Evolutionary conservation across 1,140 invertebrate species (phyloP).

Genomic region (Palaemon carinicauda): DNA sequence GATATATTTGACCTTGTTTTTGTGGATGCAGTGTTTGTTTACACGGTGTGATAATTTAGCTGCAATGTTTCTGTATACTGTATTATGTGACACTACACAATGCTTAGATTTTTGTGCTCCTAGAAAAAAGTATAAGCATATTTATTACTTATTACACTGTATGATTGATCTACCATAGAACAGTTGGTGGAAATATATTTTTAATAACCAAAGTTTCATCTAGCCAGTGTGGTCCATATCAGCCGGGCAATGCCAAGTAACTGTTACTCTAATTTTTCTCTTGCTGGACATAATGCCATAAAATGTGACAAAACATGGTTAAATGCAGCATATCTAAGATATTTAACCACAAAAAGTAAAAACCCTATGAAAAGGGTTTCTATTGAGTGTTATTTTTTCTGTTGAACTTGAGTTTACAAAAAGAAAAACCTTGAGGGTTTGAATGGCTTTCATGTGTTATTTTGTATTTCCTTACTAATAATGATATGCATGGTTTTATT

Average conservation of each 20-base stretch:
- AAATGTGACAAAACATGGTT: neutral
- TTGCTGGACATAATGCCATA: neutral
- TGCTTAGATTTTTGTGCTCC: too few species aligned
- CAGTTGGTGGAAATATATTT: neutral
- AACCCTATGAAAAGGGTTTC: slow-evolving; percentile 18
- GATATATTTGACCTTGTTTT: too few species aligned
- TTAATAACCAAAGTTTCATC: slow-evolving; percentile 16
- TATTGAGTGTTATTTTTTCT: neutral
- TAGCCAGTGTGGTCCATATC: slow-evolving; percentile 3
- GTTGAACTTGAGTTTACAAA: too few species aligned
- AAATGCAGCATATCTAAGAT: neutral
- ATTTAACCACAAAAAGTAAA: neutral
- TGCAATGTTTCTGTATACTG: too few species aligned
- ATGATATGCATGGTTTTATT: slow-evolving; percentile 16
- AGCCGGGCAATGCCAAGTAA: slow-evolving; percentile 24
- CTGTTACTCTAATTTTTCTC: slow-evolving; percentile 7
- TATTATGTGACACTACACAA: too few species aligned
- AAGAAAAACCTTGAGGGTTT: neutral
- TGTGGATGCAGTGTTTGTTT: too few species aligned
- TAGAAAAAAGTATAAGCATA: too few species aligned
- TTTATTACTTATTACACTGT: too few species aligned
- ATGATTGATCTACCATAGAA: too few species aligned
- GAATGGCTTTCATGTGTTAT: neutral
- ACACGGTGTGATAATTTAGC: too few species aligned
- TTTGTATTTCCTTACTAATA: neutral